Percentiles rank a stretch among this genome's conserved stretches.
phyloP scores from a whole-genome alignment of 1,140 invertebrate genomes.

The Yoshiicerus persimilis region DNA sequence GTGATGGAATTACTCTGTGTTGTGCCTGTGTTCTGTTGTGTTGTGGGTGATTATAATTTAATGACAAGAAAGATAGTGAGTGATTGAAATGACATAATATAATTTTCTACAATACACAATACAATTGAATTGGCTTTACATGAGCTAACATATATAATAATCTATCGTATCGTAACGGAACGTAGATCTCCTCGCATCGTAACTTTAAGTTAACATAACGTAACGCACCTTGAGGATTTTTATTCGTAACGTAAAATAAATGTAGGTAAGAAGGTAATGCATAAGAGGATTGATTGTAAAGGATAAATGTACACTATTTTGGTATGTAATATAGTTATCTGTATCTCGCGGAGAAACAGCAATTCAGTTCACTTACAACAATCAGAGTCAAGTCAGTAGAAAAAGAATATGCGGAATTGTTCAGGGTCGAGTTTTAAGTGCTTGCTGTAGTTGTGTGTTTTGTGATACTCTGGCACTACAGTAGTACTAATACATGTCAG shows the following conservation, averaged over 20 bases:
- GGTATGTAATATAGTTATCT: not conserved
- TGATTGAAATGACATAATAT: slow-evolving; percentile 21
- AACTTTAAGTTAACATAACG: not conserved
- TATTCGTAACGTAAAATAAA: slow-evolving; percentile 9
- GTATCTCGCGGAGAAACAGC: not conserved
- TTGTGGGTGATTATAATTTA: slow-evolving; percentile 23
- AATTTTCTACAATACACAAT: slow-evolving; percentile 7
- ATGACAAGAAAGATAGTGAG: slow-evolving; percentile 3
- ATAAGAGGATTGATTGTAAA: not conserved
- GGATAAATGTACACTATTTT: not conserved
- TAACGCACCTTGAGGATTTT: slow-evolving; percentile 19
- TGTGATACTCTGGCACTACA: not conserved
- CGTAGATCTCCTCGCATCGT: not conserved
- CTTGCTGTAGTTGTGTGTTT: not conserved
- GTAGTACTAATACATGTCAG: not conserved
- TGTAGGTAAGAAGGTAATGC: not conserved
- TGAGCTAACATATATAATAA: slow-evolving; percentile 16
- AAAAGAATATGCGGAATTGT: slow-evolving; percentile 38
- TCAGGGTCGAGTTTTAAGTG: slow-evolving; percentile 34
- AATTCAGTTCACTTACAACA: not conserved
- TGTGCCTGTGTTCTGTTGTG: not conserved
- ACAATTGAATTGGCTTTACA: slow-evolving; percentile 11
- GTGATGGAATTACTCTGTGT: not conserved
- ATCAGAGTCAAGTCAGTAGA: not conserved
- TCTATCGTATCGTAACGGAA: slow-evolving; percentile 4